These are phyloP conservation scores for Bilobella aurantiaca DNA, from an alignment of 1,140 invertebrate genomes.

Conservation along the genomic window DNA sequence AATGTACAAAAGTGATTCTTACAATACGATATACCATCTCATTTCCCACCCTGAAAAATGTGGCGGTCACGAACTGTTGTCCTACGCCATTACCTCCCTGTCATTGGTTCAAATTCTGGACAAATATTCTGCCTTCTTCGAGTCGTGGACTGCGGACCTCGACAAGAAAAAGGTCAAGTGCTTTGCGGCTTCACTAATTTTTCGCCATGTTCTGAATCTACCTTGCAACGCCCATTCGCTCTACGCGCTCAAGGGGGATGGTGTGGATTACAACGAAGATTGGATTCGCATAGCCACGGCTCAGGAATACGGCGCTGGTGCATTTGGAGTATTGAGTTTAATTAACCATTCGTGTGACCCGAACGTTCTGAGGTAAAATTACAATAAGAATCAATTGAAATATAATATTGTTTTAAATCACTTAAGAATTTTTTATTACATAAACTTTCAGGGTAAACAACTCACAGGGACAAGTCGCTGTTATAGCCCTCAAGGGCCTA, in stretches of 20 bases:
- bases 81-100: neutral
- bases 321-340: constrained; percentile 64
- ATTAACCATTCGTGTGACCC: constrained; percentile 86
- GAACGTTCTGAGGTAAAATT: too few relatives aligned
- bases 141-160: neutral
- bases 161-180: neutral
- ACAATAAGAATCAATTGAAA: too few relatives aligned
- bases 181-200: constrained; percentile 4
- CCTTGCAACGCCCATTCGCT: constrained; percentile 23
- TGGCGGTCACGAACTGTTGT: neutral
- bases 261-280: constrained; percentile 34
- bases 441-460: constrained; percentile 17
- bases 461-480: constrained; percentile 17
- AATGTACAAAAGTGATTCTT: neutral
- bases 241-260: neutral
- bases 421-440: too few relatives aligned
- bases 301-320: constrained; percentile 48
- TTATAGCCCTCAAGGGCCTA: constrained; percentile 18
- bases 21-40: constrained; percentile 7
- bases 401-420: too few relatives aligned
- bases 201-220: constrained; percentile 14
- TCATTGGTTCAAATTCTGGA: constrained; percentile 2
- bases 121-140: constrained; percentile 7
- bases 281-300: constrained; percentile 13
- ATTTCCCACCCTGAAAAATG: constrained; percentile 12